A percentile compares a stretch with the other conserved stretches of the same genome.
phyloP scores from a whole-genome alignment of 2,797 vertebrate genomes.

The Decapterus maruadsi region DNA sequence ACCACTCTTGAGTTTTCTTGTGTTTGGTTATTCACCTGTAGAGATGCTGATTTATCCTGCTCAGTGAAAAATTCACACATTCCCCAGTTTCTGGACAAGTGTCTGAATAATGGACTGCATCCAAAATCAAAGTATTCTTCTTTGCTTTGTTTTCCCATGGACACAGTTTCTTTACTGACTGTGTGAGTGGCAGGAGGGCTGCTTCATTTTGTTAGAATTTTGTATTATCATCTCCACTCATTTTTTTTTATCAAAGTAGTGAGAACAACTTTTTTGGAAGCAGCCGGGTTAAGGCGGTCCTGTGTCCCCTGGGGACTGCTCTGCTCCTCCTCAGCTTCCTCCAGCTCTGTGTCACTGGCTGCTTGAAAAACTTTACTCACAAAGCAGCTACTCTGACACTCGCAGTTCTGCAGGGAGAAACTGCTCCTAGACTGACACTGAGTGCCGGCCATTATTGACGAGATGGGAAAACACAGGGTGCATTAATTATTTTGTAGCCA shows the following conservation, averaged over 20 bases:
- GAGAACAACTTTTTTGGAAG: neutral
- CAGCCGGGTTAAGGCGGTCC: neutral
- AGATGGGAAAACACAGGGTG: constrained; percentile 13
- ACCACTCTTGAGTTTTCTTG: neutral
- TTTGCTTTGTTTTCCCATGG: neutral
- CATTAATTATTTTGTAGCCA: constrained; percentile 13
- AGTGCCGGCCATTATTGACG: constrained; percentile 16
- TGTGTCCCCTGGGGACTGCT: constrained; percentile 5
- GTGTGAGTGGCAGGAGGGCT: neutral
- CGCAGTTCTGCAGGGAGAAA: constrained; percentile 7
- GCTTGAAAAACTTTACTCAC: constrained; percentile 1
- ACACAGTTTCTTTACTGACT: neutral
- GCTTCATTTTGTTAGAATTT: neutral
- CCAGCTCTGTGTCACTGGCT: neutral
- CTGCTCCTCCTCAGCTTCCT: constrained; percentile 4
- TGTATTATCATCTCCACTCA: neutral
- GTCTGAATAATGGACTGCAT: constrained; percentile 26
- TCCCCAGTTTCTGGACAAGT: neutral
- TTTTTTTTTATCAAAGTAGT: neutral
- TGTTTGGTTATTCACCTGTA: neutral
- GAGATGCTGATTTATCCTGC: neutral
- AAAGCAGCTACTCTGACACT: neutral
- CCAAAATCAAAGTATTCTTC: neutral
- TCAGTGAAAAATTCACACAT: neutral
- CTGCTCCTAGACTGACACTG: neutral